These are phyloP conservation scores for Pomatorhinus ruficollis DNA, from an alignment of 2,113 vertebrate genomes.

Conservation along the genomic window DNA sequence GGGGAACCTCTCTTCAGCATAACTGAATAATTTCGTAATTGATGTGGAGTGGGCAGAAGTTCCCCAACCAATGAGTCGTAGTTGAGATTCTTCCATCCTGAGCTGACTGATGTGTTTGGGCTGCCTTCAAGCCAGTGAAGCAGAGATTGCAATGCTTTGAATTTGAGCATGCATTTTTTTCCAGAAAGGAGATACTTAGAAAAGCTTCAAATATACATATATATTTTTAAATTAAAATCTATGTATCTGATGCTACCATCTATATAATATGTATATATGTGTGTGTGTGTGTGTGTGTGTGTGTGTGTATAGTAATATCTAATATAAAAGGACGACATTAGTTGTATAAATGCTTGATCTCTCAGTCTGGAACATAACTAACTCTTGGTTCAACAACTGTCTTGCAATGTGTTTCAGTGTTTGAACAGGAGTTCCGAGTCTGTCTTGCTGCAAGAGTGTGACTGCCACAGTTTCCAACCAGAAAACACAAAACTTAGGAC, in stretches of 20 bases:
- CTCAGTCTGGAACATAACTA: not conserved
- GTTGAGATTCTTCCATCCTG: not conserved
- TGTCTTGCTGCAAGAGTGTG: not conserved
- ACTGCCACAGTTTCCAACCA: not conserved
- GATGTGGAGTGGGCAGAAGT: not conserved
- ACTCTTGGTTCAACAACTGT: accelerated
- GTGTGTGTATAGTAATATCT: not conserved
- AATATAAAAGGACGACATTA: not conserved
- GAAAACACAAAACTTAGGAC: not conserved
- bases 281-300: not conserved
- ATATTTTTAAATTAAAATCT: not conserved
- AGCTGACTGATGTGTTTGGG: not conserved
- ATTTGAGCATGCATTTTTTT: not conserved
- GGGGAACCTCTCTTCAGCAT: not conserved
- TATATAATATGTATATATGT: not conserved
- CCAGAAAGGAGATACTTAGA: not conserved
- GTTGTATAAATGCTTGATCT: not conserved
- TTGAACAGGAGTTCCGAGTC: not conserved
- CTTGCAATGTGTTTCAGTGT: not conserved
- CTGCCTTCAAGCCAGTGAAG: not conserved
- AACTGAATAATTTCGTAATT: not conserved
- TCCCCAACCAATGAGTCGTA: accelerated
- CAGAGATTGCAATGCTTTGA: not conserved
- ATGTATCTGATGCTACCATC: not conserved
- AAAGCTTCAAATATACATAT: not conserved